A percentile compares a stretch with the other conserved stretches of the same genome.
phyloP scores from a whole-genome alignment of 2,113 vertebrate genomes.

The Riparia riparia region DNA sequence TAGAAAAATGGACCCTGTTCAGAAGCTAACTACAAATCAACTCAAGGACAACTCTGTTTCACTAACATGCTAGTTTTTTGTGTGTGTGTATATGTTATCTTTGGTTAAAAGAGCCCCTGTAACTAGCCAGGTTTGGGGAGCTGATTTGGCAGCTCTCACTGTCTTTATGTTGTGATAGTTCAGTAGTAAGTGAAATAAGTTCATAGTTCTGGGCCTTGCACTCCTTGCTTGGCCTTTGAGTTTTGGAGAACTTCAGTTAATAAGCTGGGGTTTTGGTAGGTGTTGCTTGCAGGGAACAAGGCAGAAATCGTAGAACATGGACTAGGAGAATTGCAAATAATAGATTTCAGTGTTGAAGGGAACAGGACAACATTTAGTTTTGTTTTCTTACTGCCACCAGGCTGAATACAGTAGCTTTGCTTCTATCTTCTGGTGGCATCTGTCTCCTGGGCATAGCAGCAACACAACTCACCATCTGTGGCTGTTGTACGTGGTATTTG shows the following conservation, averaged over 20 bases:
- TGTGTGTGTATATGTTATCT: not conserved
- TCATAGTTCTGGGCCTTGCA: not conserved
- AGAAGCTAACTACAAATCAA: not conserved
- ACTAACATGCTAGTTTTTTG: fast-evolving
- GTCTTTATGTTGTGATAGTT: not conserved
- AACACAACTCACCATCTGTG: not conserved
- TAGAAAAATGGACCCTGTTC: not conserved
- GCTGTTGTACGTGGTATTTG: not conserved
- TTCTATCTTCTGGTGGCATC: not conserved
- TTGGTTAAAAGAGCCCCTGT: not conserved
- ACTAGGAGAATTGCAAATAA: not conserved
- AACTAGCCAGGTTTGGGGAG: not conserved
- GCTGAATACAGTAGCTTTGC: not conserved
- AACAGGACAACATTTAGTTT: not conserved
- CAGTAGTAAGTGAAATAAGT: not conserved
- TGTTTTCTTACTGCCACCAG: not conserved
- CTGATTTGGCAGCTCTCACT: not conserved
- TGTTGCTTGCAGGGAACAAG: not conserved
- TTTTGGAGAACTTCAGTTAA: not conserved
- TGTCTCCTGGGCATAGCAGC: not conserved
- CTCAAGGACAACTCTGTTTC: not conserved
- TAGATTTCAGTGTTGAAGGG: not conserved
- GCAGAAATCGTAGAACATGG: not conserved
- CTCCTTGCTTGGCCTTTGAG: not conserved
- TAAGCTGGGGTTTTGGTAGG: not conserved